phyloP scores from a whole-genome alignment of 2,888 invertebrate species.

The Microctonus brassicae region DNA sequence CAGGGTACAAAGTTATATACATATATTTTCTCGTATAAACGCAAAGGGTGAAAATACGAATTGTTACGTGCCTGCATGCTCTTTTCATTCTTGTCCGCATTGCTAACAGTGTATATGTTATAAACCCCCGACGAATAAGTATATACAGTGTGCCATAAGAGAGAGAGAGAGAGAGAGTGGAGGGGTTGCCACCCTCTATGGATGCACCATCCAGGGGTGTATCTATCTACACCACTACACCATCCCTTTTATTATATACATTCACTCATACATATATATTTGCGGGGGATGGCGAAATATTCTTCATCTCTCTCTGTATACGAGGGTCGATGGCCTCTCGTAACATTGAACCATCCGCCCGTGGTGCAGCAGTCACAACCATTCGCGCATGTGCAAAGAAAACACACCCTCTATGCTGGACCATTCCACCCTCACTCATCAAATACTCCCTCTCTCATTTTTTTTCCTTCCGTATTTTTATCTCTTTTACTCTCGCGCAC shows the following conservation, averaged over 20 bases:
- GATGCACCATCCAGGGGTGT: slow-evolving; percentile 60
- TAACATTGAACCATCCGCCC: slow-evolving; percentile 70
- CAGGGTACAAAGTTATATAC: slow-evolving; percentile 27
- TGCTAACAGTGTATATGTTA: not conserved
- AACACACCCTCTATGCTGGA: slow-evolving; percentile 46
- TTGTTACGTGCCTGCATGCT: slow-evolving; percentile 38
- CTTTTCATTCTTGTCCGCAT: slow-evolving; percentile 6
- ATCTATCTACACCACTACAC: slow-evolving; percentile 63
- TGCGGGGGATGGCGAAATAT: slow-evolving; percentile 24
- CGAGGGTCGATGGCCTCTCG: slow-evolving; percentile 68
- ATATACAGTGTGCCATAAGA: too few species aligned
- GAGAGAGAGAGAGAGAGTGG: too few species aligned
- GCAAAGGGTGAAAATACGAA: slow-evolving; percentile 31
- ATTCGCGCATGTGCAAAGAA: slow-evolving; percentile 59
- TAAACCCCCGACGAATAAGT: not conserved
- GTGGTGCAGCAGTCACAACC: slow-evolving; percentile 66
- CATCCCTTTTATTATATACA: slow-evolving; percentile 25
- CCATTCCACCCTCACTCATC: slow-evolving; percentile 45
- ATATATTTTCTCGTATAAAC: not conserved
- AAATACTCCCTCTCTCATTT: slow-evolving; percentile 47
- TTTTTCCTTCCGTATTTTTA: slow-evolving; percentile 42
- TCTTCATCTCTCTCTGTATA: slow-evolving; percentile 45
- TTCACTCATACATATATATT: not conserved
- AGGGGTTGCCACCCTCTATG: slow-evolving; percentile 30
- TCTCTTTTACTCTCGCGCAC: slow-evolving; percentile 24